Evolutionary conservation across 2,797 vertebrate species (phyloP), one percentile per base, ranked within the genome.

Genomic region (Acanthurus tractus): DNA sequence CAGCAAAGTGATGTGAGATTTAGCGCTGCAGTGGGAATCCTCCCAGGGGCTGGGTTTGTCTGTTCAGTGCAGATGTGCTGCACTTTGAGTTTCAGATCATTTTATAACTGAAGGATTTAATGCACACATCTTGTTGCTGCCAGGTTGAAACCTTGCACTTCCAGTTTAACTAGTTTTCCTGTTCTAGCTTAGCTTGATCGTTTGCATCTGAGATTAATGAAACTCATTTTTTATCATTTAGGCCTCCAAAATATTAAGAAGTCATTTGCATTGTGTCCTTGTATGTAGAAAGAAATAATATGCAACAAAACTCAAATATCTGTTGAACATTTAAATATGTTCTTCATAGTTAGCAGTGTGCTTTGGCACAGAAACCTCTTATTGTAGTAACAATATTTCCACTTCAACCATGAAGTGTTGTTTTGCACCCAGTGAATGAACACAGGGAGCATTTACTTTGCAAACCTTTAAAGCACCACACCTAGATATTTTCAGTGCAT

Each of bases 361-460:
- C 11, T 62, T 17, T 54, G 36, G 1, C 8, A 77, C 14, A 36
- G 29, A 58, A 52, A 29, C 7, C 2, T 42, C 29, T 62, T 18
- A n/a, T 8, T 45, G 1, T 44, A 6, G 22, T 44, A 75, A 81
- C 22, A 46, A 22, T 11, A 70, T 70, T 59, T 72, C 10, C 14
- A 2, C 20, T 2, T 34, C 17, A 18, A 18, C 17, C 0, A 2
- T 42, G 22, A 74, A 1, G 48, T 29, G 11, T 50, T 9, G 8
- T 14, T 45, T 69, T 66, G 15, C 34, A 25, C 9, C 12, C 15
- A 18, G 46, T 2, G 23, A 12, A 34, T 8, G 10, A 88, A 90
- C 83, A 91, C 52, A 54, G 75, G 44, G 36, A 73, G 49, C 69
- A 63, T 91, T 90, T 83, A 91, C 88, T 87, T 91, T 86, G 75